A percentile compares a stretch with the other conserved stretches of the same genome.
Evolutionary conservation across 2,113 vertebrate species (phyloP).

Genomic region (Tenrec ecaudatus): DNA sequence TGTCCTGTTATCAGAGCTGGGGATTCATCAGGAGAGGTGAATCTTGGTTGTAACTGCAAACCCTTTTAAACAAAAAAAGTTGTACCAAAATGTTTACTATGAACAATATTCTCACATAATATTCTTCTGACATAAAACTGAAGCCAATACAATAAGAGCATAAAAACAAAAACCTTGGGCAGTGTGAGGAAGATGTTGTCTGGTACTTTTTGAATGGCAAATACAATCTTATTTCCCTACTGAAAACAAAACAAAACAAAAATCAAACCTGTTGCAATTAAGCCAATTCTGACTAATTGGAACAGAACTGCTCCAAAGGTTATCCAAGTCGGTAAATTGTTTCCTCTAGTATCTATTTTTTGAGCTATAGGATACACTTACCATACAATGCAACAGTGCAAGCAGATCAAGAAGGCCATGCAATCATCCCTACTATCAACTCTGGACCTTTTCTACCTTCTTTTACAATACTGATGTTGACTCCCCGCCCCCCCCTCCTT

Average conservation of each 20-base stretch:
- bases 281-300: not conserved
- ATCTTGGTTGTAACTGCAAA: slow-evolving; percentile 88
- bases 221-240: no score
- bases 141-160: slow-evolving; percentile 28
- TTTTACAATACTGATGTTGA: no score
- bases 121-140: slow-evolving; percentile 37
- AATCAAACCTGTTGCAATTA: not conserved
- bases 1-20: slow-evolving; percentile 83
- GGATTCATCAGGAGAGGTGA: slow-evolving; percentile 84
- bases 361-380: no score
- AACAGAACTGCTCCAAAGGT: not conserved
- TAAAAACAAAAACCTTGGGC: not conserved
- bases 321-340: not conserved
- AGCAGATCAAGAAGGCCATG: no score
- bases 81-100: slow-evolving; percentile 61
- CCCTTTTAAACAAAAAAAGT: slow-evolving; percentile 84
- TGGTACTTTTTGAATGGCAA: no score
- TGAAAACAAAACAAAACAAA: no score
- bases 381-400: no score
- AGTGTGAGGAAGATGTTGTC: no score
- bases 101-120: slow-evolving; percentile 30
- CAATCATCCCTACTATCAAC: no score
- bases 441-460: no score
- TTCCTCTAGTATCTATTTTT: no score
- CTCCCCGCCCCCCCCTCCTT: no score